These are phyloP conservation scores for Actenoides lindsayi DNA, from an alignment of 2,113 vertebrate species.

Conservation along the genomic window DNA sequence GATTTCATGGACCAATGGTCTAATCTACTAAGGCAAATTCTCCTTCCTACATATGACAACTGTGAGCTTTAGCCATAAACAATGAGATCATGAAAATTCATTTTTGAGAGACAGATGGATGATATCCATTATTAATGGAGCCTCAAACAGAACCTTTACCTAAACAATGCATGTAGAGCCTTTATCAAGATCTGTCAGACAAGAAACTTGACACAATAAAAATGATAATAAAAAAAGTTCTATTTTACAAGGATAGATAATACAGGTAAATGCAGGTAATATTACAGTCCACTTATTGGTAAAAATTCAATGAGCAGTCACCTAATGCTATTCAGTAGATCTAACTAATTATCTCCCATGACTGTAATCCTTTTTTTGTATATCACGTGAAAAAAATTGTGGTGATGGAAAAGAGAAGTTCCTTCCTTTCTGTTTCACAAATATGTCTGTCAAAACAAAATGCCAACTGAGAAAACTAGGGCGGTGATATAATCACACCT, in stretches of 20 bases:
- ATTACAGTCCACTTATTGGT: neutral
- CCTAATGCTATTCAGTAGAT: neutral
- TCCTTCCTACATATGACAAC: slow-evolving; percentile 56
- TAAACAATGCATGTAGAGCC: slow-evolving; percentile 41
- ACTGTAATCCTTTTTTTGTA: neutral
- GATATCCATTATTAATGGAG: slow-evolving; percentile 74
- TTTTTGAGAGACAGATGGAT: slow-evolving; percentile 72
- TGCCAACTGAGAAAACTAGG: neutral
- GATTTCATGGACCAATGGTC: slow-evolving; percentile 65
- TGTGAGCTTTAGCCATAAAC: slow-evolving; percentile 57
- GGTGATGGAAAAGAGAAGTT: neutral
- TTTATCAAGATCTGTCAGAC: slow-evolving; percentile 58
- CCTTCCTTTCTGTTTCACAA: neutral
- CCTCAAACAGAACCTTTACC: slow-evolving; percentile 26
- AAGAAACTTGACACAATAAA: slow-evolving; percentile 19
- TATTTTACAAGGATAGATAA: neutral
- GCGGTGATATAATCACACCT: neutral
- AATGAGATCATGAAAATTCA: slow-evolving; percentile 73
- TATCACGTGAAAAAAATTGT: neutral
- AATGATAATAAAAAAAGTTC: slow-evolving; percentile 10
- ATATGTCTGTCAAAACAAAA: neutral
- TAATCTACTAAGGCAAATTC: slow-evolving; percentile 63
- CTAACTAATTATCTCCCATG: neutral
- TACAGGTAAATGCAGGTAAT: slow-evolving; percentile 30
- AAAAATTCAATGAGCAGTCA: neutral